Percentiles rank a stretch among this genome's conserved stretches.
These are phyloP conservation scores for Manis crassicaudata DNA, from an alignment of 2,797 vertebrate species.

Conservation along the genomic window DNA sequence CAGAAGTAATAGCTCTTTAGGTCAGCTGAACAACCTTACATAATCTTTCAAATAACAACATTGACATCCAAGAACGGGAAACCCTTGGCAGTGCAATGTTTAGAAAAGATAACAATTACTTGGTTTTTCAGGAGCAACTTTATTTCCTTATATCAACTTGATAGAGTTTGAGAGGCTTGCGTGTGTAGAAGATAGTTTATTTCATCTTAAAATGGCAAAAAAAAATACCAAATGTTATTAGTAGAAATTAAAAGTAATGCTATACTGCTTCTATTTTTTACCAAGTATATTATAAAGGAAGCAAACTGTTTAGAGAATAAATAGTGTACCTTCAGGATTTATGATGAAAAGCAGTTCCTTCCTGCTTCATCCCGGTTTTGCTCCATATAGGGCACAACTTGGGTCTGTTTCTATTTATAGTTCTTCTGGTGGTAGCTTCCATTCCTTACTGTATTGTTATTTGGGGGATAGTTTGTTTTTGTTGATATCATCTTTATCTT, in stretches of 20 bases:
- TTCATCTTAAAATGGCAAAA: not conserved
- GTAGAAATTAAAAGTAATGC: slow-evolving; percentile 21
- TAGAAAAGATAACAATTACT: slow-evolving; percentile 76
- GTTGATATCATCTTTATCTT: not conserved
- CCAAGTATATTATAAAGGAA: not conserved
- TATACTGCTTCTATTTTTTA: not conserved
- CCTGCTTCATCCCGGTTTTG: not conserved
- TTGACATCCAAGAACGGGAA: slow-evolving; percentile 72
- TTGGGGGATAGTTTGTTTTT: not conserved
- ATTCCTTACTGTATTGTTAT: not conserved
- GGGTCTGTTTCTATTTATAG: not conserved
- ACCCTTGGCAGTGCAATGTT: slow-evolving; percentile 73
- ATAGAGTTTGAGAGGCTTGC: not conserved
- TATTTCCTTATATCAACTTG: slow-evolving; percentile 43
- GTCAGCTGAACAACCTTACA: slow-evolving; percentile 76
- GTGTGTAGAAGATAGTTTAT: slow-evolving; percentile 35
- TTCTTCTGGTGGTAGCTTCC: not conserved
- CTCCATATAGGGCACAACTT: not conserved
- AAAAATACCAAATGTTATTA: not conserved
- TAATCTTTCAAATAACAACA: slow-evolving; percentile 79
- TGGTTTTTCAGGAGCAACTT: not conserved
- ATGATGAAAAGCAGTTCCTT: not conserved
- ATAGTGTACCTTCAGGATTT: not conserved
- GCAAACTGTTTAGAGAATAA: not conserved
- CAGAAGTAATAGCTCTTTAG: slow-evolving; percentile 35